phyloP scores from a whole-genome alignment of 2,113 vertebrate species.

The Oostethus manadensis region DNA sequence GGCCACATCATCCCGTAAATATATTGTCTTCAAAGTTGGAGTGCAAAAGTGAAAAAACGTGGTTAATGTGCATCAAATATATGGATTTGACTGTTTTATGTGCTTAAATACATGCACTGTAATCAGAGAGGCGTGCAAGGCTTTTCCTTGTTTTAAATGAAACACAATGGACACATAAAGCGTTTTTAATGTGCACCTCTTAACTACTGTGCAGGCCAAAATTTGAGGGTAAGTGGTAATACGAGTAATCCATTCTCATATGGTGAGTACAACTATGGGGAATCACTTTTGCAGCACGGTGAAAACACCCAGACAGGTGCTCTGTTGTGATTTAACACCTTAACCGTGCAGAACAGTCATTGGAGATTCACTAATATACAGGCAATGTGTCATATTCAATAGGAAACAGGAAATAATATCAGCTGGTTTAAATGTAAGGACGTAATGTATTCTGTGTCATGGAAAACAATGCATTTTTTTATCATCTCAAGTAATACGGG shows the following conservation, averaged over 20 bases:
- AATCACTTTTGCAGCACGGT: background rate
- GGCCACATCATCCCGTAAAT: background rate
- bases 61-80: background rate
- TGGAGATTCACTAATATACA: slow-evolving; percentile 16
- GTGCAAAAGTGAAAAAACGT: background rate
- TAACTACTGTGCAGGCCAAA: too few relatives aligned
- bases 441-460: slow-evolving; percentile 6
- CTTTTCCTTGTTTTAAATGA: background rate
- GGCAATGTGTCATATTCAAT: slow-evolving; percentile 21
- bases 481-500: background rate
- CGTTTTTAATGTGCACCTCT: too few relatives aligned
- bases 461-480: background rate
- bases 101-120: background rate
- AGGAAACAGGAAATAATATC: slow-evolving; percentile 6
- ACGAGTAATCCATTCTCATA: background rate
- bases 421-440: background rate
- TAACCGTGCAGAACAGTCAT: slow-evolving; percentile 13
- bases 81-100: background rate
- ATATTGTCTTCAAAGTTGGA: background rate
- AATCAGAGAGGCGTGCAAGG: background rate
- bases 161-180: background rate
- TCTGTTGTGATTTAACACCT: slow-evolving; percentile 2
- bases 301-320: slow-evolving; percentile 17
- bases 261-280: background rate
- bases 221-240: too few relatives aligned